A percentile compares a stretch with the other conserved stretches of the same genome.
Conservation (phyloP, 2,888 invertebrate genomes). For the Anthoptus insignis region DNA sequence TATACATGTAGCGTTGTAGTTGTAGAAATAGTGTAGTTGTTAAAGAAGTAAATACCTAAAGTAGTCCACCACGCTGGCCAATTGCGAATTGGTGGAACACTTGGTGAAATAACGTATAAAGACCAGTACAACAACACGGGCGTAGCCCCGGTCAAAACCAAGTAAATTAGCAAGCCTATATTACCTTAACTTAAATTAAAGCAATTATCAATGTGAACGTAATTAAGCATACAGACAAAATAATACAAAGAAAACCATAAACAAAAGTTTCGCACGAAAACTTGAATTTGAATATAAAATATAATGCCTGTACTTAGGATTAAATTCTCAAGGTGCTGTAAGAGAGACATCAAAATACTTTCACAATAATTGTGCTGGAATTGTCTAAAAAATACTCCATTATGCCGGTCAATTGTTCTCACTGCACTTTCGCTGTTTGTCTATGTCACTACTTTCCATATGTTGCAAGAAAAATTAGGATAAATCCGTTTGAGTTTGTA, state of each 20-base stretch:
- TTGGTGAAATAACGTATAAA: too few relatives aligned
- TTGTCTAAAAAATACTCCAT: constrained; percentile 44
- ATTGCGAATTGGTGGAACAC: too few relatives aligned
- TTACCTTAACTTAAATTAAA: neutral
- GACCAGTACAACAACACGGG: too few relatives aligned
- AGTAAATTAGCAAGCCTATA: neutral
- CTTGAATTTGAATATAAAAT: constrained; percentile 15
- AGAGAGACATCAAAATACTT: constrained; percentile 51
- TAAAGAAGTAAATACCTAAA: too few relatives aligned
- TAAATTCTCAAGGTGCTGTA: constrained; percentile 34
- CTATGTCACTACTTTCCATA: constrained; percentile 38
- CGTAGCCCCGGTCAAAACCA: too few relatives aligned
- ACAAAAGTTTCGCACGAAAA: constrained; percentile 23
- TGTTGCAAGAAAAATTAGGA: constrained; percentile 36
- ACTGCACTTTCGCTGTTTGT: constrained; percentile 46
- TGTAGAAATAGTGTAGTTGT: too few relatives aligned
- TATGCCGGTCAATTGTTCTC: constrained; percentile 38
- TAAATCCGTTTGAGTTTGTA: constrained; percentile 22
- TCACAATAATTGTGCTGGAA: constrained; percentile 49
- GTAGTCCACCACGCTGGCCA: too few relatives aligned
- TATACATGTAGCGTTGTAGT: too few relatives aligned
- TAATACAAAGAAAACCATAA: constrained; percentile 7
- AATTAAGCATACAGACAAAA: constrained; percentile 1
- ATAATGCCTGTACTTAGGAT: constrained; percentile 8
- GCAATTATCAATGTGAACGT: neutral